Percentiles rank a stretch among this genome's conserved stretches.
Evolutionary conservation across 2,888 invertebrate species (phyloP).

Genomic region (Acanthosepion esculentum): DNA sequence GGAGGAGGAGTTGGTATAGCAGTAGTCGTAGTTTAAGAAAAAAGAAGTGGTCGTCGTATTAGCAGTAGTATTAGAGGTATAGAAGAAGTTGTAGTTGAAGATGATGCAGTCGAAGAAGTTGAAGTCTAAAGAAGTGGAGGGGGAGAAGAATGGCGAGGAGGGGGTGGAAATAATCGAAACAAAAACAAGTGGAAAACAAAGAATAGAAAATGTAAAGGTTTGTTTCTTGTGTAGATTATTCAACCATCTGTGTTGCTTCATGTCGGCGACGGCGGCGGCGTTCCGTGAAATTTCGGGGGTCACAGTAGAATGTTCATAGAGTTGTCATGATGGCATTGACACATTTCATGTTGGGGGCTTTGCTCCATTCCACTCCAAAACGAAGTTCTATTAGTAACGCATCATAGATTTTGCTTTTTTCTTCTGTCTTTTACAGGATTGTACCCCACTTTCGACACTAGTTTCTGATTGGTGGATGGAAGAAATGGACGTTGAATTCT

Average conservation of each 20-base stretch:
- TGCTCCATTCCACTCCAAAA: not conserved
- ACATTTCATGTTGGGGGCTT: not conserved
- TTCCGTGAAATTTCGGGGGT: not conserved
- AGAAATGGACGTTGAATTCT: not conserved
- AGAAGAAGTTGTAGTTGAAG: not conserved
- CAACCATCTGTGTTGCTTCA: not conserved
- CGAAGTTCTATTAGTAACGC: not conserved
- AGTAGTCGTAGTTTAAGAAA: too few relatives aligned
- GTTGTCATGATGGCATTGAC: slow-evolving; percentile 6
- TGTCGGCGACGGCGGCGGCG: too few relatives aligned
- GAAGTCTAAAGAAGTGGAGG: not conserved
- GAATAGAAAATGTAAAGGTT: not conserved
- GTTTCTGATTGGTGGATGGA: not conserved
- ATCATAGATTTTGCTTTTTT: not conserved
- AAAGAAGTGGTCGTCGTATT: too few relatives aligned
- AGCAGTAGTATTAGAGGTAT: not conserved
- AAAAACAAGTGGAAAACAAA: not conserved
- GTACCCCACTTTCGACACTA: not conserved
- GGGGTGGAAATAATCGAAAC: not conserved
- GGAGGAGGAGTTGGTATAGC: too few relatives aligned
- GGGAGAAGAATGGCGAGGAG: not conserved
- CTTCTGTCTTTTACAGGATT: not conserved
- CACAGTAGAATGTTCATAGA: slow-evolving; percentile 33
- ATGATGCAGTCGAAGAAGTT: not conserved
- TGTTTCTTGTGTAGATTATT: slow-evolving; percentile 21